Evolutionary conservation across 2,797 vertebrate species (phyloP).

Genomic region (Ammospiza maritima): DNA sequence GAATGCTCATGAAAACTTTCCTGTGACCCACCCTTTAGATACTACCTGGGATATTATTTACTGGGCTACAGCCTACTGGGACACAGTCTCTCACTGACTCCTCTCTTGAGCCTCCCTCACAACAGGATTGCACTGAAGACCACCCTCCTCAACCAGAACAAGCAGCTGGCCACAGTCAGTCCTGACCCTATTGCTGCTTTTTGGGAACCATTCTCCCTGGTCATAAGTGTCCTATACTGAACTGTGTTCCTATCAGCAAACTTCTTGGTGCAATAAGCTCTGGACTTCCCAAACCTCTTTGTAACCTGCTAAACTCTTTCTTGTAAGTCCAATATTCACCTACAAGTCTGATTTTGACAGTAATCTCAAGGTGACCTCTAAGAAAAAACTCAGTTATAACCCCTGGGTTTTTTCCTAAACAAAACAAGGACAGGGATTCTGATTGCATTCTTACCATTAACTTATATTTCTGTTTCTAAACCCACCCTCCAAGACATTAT

Average conservation of each 20-base stretch:
- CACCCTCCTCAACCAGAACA: background rate
- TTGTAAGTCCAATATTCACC: background rate
- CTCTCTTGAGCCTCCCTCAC: background rate
- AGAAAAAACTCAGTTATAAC: background rate
- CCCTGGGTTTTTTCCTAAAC: background rate
- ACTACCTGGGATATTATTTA: background rate
- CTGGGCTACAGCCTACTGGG: background rate
- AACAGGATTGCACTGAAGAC: background rate
- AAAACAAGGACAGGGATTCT: background rate
- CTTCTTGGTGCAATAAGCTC: background rate
- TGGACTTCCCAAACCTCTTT: background rate
- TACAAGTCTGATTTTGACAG: background rate
- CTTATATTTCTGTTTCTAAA: background rate
- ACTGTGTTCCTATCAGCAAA: background rate
- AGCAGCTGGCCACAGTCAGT: background rate
- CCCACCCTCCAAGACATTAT: background rate
- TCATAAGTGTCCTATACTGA: background rate
- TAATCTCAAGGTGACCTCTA: background rate
- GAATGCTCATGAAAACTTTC: background rate
- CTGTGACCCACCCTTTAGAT: background rate
- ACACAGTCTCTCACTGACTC: background rate
- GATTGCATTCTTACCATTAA: background rate
- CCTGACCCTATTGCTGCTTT: background rate
- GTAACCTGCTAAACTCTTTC: background rate
- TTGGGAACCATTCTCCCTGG: background rate